phyloP scores from a whole-genome alignment of 2,113 vertebrate genomes.

The Pseudonaja textilis region DNA sequence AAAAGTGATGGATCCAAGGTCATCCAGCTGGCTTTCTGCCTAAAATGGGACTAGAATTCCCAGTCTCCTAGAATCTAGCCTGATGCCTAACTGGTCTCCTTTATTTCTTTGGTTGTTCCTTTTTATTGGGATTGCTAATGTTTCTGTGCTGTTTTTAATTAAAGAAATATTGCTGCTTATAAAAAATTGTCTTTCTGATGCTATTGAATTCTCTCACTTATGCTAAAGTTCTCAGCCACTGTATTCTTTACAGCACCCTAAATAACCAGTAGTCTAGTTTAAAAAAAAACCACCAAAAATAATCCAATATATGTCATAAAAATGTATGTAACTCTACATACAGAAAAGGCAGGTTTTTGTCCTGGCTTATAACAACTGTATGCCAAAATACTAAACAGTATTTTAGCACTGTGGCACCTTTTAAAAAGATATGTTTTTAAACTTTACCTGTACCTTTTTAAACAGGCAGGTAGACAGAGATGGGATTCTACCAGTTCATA shows the following conservation, averaged over 20 bases:
- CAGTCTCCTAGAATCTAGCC: not conserved
- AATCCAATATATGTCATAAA: conserved; percentile 47
- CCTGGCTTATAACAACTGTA: conserved; percentile 36
- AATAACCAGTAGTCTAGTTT: not conserved
- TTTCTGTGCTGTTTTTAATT: conserved; percentile 63
- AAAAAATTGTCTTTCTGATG: conserved; percentile 31
- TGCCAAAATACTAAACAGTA: conserved; percentile 9
- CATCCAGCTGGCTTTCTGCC: not conserved
- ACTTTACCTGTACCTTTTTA: conserved; percentile 38
- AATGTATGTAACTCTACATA: not conserved
- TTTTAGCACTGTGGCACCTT: conserved; percentile 53
- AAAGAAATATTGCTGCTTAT: conserved; percentile 21
- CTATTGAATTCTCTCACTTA: conserved; percentile 21
- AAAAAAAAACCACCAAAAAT: conserved; percentile 42
- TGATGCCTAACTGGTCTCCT: not conserved
- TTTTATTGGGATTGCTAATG: conserved; percentile 56
- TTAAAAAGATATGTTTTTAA: not conserved
- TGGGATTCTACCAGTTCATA: too few relatives aligned
- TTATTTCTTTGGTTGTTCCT: conserved; percentile 52
- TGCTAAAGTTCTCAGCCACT: conserved; percentile 24
- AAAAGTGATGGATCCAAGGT: not conserved
- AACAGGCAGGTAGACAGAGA: conserved; percentile 1
- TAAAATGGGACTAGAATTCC: not conserved
- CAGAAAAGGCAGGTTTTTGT: not conserved
- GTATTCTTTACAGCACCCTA: conserved; percentile 33